Base-by-base conservation (phyloP, 2,888 invertebrate species). In the Meteorus cinctellus region DNA sequence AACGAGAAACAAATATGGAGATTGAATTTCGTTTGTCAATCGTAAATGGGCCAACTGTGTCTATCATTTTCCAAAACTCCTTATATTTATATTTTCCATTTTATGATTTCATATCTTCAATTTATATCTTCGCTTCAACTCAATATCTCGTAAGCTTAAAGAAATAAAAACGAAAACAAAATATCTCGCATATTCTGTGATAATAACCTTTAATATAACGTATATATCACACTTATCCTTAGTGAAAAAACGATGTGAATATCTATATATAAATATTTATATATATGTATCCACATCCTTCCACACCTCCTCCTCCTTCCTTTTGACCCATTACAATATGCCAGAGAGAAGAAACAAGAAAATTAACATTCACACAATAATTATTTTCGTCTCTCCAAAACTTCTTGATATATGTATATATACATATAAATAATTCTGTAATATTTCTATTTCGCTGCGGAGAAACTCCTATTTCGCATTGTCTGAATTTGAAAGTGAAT, bases 181-280 rank as follows among this genome's bases (percentile, higher is more conserved):
- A 87, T 86, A 87, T 87, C 86, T 88, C 87, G 86, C 87, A 83
- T 88, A 87, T 88, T 88, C 88, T 88, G 88, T 88, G 88, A 88
- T 88, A 88, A 87, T 86, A 86, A 87, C 82, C 84, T 86, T 82
- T 85, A 83, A 83, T 85, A 84, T 81, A 70, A 51, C 19, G 16
- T 24, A 66, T 24, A 69, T 51, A 16, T 24, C 45, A 59, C 19
- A 70, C 34, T 66, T 68, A 31, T 36, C 14, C 66, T 66, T n/a
- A 24, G 62, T n/a, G 59, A 24, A 65, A 34, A 29, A 14, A 63
- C 70, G 68, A 66, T 27, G 71, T 63, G 45, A 63, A 73, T 63
- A 75, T 48, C 45, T 41, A 68, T 45, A 45, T 68, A 34, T 34
- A 34, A 4, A 34, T 34, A 8, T 34, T 34, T 19, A 41, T 45